A percentile compares a stretch with the other conserved stretches of the same genome.
phyloP scores from a whole-genome alignment of 2,113 vertebrate species.

The Crypturellus undulatus region DNA sequence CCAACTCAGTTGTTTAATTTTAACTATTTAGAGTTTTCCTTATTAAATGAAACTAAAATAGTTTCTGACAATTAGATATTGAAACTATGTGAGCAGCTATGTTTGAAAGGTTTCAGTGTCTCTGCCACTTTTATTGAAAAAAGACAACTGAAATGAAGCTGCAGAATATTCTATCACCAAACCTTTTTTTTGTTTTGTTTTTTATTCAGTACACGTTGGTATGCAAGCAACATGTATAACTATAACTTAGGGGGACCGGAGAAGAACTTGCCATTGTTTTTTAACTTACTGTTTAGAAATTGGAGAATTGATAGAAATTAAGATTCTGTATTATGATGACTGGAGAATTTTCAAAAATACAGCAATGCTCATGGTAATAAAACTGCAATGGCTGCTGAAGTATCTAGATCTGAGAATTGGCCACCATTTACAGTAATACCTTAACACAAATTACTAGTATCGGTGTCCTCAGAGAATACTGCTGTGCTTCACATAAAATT shows the following conservation, averaged over 20 bases:
- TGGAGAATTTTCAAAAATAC: neutral
- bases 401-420: neutral
- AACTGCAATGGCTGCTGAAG: neutral
- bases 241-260: neutral
- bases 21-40: neutral
- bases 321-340: too few species aligned
- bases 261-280: neutral
- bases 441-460: neutral
- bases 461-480: neutral
- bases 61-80: neutral
- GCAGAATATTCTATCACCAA: neutral
- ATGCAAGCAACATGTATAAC: neutral
- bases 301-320: too few species aligned
- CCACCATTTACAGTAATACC: neutral
- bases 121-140: too few species aligned
- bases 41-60: neutral
- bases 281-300: neutral
- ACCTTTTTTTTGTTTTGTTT: neutral
- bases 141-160: neutral
- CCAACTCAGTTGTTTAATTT: neutral
- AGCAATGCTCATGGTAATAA: neutral
- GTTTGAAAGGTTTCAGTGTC: neutral
- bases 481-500: neutral
- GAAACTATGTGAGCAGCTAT: neutral
- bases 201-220: rapidly evolving